Conservation (phyloP, 37 sponge, comb jelly and placozoan species). For the Halisarca cf. caerulea region DNA sequence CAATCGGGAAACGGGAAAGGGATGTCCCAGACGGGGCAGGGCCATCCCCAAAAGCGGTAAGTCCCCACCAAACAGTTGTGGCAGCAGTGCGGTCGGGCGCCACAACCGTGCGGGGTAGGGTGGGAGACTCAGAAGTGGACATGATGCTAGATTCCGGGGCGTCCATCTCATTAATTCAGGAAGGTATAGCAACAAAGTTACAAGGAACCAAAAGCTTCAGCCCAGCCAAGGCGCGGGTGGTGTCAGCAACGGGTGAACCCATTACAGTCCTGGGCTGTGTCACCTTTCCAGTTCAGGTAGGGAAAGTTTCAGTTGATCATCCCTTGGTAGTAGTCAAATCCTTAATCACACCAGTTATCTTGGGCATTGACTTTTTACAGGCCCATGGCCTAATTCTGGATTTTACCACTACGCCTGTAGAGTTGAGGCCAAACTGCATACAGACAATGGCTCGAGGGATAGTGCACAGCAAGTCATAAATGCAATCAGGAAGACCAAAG, state of each 20-base stretch:
- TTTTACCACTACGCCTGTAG: slow-evolving; percentile 18
- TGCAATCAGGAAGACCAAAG: not conserved
- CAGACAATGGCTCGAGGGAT: not conserved
- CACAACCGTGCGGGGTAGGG: not conserved
- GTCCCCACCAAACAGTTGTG: not conserved
- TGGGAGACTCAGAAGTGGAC: not conserved
- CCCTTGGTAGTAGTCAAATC: slow-evolving; percentile 8
- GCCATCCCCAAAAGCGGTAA: not conserved
- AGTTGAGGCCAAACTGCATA: not conserved
- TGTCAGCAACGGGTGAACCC: slow-evolving; percentile 9
- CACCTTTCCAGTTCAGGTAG: slow-evolving; percentile 1
- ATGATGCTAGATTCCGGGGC: slow-evolving; percentile 11
- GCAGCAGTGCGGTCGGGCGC: slow-evolving; percentile 19
- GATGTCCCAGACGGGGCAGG: slow-evolving; percentile 13
- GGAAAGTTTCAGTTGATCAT: slow-evolving; percentile 8
- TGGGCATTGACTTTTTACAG: slow-evolving; percentile 16
- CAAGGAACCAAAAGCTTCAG: not conserved
- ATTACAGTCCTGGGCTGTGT: slow-evolving; percentile 9
- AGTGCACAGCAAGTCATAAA: not conserved
- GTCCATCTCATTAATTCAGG: not conserved
- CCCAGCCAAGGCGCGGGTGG: not conserved
- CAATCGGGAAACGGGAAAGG: slow-evolving; percentile 27
- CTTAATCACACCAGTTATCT: slow-evolving; percentile 13
- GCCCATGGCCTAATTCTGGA: slow-evolving; percentile 19
- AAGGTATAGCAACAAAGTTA: not conserved